phyloP scores from a whole-genome alignment of 1,140 invertebrate species.

The Alviniconcha marisindica region DNA sequence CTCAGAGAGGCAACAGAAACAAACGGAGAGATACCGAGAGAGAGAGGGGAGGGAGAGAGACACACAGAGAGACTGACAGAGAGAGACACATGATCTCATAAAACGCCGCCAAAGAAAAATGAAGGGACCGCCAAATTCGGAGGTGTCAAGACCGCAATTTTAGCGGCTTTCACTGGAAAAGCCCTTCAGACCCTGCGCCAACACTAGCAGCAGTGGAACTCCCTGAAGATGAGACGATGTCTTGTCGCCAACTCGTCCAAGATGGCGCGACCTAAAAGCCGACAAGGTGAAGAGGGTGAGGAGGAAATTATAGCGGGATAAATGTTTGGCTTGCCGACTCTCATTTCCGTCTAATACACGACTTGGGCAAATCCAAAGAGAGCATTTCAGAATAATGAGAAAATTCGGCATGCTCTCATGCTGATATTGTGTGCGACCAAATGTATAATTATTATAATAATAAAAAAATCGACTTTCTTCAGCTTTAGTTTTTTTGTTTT shows the following conservation, averaged over 20 bases:
- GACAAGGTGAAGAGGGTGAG: background rate
- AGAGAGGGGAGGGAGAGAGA: constrained; percentile 1
- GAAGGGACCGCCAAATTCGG: background rate
- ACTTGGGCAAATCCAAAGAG: background rate
- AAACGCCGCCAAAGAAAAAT: background rate
- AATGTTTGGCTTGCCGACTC: constrained; percentile 17
- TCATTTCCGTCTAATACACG: background rate
- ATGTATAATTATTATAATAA: too few relatives aligned
- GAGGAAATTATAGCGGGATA: constrained; percentile 23
- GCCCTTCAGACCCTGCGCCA: too few relatives aligned
- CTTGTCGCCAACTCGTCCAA: background rate
- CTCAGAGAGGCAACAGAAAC: background rate
- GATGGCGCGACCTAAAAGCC: background rate
- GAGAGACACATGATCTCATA: background rate
- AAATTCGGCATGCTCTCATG: background rate
- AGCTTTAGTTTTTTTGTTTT: too few relatives aligned
- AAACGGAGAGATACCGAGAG: background rate
- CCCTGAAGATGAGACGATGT: background rate
- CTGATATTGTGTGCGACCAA: background rate
- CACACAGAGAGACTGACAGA: background rate
- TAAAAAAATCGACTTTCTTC: too few relatives aligned
- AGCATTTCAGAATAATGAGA: constrained; percentile 25
- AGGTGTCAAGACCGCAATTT: constrained; percentile 22
- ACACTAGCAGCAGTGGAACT: background rate
- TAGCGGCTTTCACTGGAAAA: background rate